Evolutionary conservation across 2,113 vertebrate species (phyloP).

Genomic region (Porphyrio hochstetteri): DNA sequence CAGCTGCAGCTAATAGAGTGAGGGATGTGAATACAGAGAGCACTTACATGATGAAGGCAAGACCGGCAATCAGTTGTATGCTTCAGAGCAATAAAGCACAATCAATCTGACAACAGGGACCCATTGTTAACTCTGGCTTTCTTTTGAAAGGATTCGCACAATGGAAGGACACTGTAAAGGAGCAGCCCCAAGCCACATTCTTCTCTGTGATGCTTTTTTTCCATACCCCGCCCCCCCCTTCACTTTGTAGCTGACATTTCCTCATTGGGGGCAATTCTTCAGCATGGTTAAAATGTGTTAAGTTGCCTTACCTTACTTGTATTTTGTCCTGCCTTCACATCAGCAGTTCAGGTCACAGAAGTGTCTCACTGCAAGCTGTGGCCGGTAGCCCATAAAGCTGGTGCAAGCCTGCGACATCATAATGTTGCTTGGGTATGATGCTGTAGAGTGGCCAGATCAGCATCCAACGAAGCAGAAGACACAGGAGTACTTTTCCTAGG

Average conservation of each 20-base stretch:
- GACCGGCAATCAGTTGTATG: slow-evolving; percentile 2
- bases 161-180: background rate
- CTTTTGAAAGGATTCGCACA: background rate
- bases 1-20: slow-evolving; percentile 47
- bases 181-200: background rate
- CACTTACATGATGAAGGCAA: slow-evolving; percentile 19
- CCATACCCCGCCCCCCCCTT: background rate
- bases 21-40: slow-evolving; percentile 12
- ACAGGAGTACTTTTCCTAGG: background rate
- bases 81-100: slow-evolving; percentile 53
- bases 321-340: background rate
- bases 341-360: background rate
- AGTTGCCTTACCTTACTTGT: background rate
- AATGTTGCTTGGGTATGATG: background rate
- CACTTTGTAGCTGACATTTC: background rate
- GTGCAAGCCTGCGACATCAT: background rate
- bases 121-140: background rate
- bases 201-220: background rate
- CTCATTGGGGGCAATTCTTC: background rate
- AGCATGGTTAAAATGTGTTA: background rate
- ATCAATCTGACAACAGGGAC: slow-evolving; percentile 19
- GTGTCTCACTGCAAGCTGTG: background rate
- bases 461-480: background rate
- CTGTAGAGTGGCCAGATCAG: background rate
- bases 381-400: background rate